phyloP scores from a whole-genome alignment of 2,113 vertebrate species.

The Neodontobutis hainanensis region DNA sequence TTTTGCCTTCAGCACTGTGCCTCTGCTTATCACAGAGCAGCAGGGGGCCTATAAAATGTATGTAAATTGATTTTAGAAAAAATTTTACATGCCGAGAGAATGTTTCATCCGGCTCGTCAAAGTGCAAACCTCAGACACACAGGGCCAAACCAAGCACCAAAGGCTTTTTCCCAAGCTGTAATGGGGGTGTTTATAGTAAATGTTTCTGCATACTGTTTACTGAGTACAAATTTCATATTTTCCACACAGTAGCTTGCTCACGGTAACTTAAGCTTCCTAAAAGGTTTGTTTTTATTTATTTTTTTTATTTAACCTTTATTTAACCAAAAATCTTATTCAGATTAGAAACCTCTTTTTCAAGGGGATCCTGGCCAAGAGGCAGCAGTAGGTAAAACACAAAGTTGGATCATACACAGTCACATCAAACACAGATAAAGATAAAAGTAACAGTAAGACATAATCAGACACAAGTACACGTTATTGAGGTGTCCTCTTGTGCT shows the following conservation, averaged over 20 bases:
- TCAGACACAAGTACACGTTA: no score
- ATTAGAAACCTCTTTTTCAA: no score
- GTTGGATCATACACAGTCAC: no score
- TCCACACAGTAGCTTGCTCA: background rate
- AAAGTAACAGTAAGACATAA: no score
- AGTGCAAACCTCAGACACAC: conserved; percentile 7
- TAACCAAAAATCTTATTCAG: no score
- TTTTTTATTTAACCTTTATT: no score
- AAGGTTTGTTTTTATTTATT: background rate
- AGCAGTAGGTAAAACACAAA: no score
- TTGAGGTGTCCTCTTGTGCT: no score
- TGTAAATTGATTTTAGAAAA: conserved; percentile 15
- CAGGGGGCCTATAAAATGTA: conserved; percentile 16
- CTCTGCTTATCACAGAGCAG: conserved; percentile 20
- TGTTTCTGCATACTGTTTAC: background rate
- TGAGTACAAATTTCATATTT: background rate
- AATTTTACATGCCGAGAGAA: conserved; percentile 2
- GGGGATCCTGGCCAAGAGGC: no score
- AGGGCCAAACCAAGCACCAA: conserved; percentile 10
- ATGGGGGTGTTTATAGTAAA: background rate
- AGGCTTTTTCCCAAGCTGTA: background rate
- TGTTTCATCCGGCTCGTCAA: conserved; percentile 19
- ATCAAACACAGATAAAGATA: no score
- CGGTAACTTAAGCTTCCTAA: background rate
- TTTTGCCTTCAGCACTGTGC: background rate